Evolutionary conservation across 2,797 vertebrate genomes (phyloP).

Genomic region (Sardinella longiceps): DNA sequence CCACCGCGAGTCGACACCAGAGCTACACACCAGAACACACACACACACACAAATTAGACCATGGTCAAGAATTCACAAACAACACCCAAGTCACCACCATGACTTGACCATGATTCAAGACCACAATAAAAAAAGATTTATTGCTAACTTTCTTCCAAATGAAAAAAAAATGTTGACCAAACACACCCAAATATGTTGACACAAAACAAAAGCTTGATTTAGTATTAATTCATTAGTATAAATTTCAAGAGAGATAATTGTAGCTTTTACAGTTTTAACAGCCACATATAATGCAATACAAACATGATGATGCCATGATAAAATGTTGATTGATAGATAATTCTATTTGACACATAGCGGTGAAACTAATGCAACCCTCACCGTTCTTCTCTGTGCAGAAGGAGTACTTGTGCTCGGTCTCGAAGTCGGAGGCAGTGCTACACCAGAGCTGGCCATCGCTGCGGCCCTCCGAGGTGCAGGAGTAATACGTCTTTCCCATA

Average conservation of each 20-base stretch:
- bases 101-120: neutral
- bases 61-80: neutral
- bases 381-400: constrained; percentile 92
- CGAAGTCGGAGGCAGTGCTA: constrained; percentile 91
- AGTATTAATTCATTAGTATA: too few relatives aligned
- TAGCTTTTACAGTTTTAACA: too few relatives aligned
- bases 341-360: neutral
- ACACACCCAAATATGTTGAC: neutral
- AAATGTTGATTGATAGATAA: neutral
- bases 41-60: neutral
- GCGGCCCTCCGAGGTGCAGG: constrained; percentile 90
- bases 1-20: constrained; percentile 90
- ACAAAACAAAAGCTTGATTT: neutral
- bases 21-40: constrained; percentile 64
- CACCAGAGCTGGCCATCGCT: constrained; percentile 94
- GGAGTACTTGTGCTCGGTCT: constrained; percentile 88
- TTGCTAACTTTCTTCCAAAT: neutral
- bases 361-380: constrained; percentile 65
- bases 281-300: too few relatives aligned
- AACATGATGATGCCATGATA: too few relatives aligned
- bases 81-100: neutral
- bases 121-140: too few relatives aligned
- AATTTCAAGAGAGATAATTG: too few relatives aligned
- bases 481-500: constrained; percentile 90
- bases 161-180: neutral